Percentiles rank a stretch among this genome's conserved stretches.
Conservation (phyloP, 2,888 invertebrate genomes). For the Helicoverpa assulta region DNA sequence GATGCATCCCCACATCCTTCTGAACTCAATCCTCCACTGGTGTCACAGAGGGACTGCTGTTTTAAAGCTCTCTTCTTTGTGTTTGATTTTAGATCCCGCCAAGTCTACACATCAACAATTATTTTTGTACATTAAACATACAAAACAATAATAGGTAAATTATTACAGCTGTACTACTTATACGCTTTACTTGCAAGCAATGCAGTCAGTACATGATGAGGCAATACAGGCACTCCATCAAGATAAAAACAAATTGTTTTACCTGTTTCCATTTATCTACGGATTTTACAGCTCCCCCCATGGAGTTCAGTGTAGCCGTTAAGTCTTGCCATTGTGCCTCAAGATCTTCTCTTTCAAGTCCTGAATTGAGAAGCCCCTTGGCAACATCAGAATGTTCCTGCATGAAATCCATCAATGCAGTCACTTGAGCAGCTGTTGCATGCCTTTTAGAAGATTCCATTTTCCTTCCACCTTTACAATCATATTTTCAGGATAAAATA, state of each 20-base stretch:
- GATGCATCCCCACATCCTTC: slow-evolving; percentile 53
- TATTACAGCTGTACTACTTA: too few species aligned
- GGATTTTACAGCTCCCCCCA: slow-evolving; percentile 67
- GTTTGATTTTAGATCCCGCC: slow-evolving; percentile 67
- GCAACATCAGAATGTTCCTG: slow-evolving; percentile 65
- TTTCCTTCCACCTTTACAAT: slow-evolving; percentile 17
- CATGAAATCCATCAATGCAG: slow-evolving; percentile 68
- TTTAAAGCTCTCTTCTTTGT: slow-evolving; percentile 63
- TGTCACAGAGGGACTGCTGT: slow-evolving; percentile 61
- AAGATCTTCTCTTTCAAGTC: slow-evolving; percentile 62
- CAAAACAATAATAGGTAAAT: too few species aligned
- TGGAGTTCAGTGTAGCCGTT: slow-evolving; percentile 56
- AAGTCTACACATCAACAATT: slow-evolving; percentile 58
- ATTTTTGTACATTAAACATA: too few species aligned
- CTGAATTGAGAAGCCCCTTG: slow-evolving; percentile 61
- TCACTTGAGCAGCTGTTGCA: slow-evolving; percentile 66
- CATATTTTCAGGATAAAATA: not conserved
- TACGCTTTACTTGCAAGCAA: too few species aligned
- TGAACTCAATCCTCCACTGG: slow-evolving; percentile 51
- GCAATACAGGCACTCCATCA: too few species aligned
- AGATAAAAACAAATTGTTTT: not conserved
- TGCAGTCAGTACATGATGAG: too few species aligned
- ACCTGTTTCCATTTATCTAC: slow-evolving; percentile 72
- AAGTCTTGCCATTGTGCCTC: slow-evolving; percentile 67
- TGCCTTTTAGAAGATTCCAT: slow-evolving; percentile 67